phyloP scores from a whole-genome alignment of 2,888 invertebrate genomes.

The Liopterus haemorrhoidalis region DNA sequence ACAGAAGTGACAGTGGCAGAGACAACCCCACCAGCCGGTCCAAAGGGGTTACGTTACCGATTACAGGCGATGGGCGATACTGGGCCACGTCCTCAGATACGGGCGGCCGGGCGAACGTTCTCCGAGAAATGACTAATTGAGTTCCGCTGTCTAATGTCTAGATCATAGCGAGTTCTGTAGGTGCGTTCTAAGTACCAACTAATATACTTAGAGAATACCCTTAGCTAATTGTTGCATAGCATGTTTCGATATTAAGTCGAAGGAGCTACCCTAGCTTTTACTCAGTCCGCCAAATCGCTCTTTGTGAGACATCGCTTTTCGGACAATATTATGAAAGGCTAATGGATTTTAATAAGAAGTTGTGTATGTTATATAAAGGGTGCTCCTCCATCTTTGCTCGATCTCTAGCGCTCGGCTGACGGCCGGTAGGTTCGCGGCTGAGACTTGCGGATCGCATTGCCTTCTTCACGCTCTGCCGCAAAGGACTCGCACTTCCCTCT shows the following conservation, averaged over 20 bases:
- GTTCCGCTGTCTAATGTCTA: constrained; percentile 44
- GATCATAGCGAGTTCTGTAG: constrained; percentile 21
- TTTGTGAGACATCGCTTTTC: constrained; percentile 48
- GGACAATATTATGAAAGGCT: constrained; percentile 48
- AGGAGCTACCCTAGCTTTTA: constrained; percentile 40
- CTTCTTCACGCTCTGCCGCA: no score
- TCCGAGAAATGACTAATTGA: constrained; percentile 38
- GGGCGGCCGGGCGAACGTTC: background rate
- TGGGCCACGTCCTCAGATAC: no score
- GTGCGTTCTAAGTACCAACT: constrained; percentile 42
- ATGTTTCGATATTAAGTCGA: background rate
- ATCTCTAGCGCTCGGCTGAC: no score
- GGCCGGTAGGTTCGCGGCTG: no score
- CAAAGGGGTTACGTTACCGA: no score
- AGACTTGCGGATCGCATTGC: no score
- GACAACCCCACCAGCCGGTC: no score
- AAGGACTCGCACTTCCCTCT: no score
- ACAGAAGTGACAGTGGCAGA: no score
- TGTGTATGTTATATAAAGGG: no score
- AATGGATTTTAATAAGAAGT: constrained; percentile 48
- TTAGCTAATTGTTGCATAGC: constrained; percentile 45
- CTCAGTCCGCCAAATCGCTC: constrained; percentile 42
- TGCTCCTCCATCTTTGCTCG: no score
- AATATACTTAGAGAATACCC: constrained; percentile 45
- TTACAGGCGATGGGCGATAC: no score